Conservation (phyloP, 2,113 vertebrate species). For the Oreotrochilus melanogaster region DNA sequence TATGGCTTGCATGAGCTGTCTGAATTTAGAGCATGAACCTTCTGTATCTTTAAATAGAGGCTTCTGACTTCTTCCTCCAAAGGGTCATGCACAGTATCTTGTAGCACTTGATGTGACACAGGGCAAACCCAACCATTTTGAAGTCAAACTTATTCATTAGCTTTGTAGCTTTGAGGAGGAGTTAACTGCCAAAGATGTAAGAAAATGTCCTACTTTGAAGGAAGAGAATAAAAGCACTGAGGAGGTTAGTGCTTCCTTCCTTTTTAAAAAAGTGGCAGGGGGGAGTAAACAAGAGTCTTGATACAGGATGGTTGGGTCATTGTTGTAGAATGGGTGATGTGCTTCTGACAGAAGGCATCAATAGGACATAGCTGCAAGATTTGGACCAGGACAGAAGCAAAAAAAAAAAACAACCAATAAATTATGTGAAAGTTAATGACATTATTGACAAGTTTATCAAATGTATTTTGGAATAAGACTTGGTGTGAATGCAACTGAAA, state of each 20-base stretch:
- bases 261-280: too few species aligned
- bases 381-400: neutral
- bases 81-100: neutral
- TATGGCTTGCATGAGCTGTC: neutral
- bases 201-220: neutral
- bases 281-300: neutral
- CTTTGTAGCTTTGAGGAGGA: neutral
- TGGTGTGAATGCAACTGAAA: constrained; percentile 17
- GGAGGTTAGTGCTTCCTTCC: neutral
- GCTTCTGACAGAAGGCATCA: neutral
- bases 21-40: neutral
- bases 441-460: constrained; percentile 7
- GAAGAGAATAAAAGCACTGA: neutral
- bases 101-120: neutral
- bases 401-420: neutral
- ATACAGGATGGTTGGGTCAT: neutral
- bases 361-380: neutral
- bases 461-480: neutral
- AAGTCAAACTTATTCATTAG: neutral
- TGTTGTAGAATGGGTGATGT: neutral
- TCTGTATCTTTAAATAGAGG: neutral
- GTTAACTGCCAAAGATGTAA: neutral
- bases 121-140: neutral
- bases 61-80: neutral
- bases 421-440: neutral